Percentiles rank a stretch among this genome's conserved stretches.
Conservation (phyloP, 1,140 invertebrate species). For the Sinella curviseta region DNA sequence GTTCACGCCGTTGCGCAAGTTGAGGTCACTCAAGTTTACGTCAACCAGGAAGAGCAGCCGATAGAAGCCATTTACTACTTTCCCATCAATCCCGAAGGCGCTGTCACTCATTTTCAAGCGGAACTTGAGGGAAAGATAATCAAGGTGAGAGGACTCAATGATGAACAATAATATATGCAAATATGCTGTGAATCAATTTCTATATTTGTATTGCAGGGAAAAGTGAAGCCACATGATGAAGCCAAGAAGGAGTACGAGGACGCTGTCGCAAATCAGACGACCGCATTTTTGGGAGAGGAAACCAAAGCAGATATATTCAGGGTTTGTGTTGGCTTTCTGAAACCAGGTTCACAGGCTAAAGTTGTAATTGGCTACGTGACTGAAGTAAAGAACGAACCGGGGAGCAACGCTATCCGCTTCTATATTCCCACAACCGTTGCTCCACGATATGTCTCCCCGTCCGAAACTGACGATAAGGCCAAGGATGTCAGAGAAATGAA, state of each 20-base stretch:
- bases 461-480: constrained; percentile 4
- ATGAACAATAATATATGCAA: too few relatives aligned
- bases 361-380: constrained; percentile 53
- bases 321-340: constrained; percentile 56
- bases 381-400: constrained; percentile 25
- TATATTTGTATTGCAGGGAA: background rate
- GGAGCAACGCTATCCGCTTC: constrained; percentile 15
- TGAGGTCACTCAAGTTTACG: constrained; percentile 26
- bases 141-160: too few relatives aligned
- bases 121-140: background rate
- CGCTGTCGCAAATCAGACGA: constrained; percentile 9
- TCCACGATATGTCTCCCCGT: constrained; percentile 28
- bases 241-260: constrained; percentile 21
- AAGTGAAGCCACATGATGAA: constrained; percentile 29
- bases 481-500: constrained; percentile 14
- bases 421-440: constrained; percentile 35
- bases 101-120: constrained; percentile 21
- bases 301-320: constrained; percentile 27
- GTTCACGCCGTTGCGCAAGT: constrained; percentile 28
- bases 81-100: constrained; percentile 16
- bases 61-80: constrained; percentile 33
- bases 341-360: constrained; percentile 35
- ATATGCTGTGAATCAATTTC: too few relatives aligned
- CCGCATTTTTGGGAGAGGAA: constrained; percentile 9
- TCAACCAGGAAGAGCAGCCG: constrained; percentile 18